A percentile compares a stretch with the other conserved stretches of the same genome.
phyloP scores from a whole-genome alignment of 1,140 invertebrate genomes.

The Muscidifurax raptorellus region DNA sequence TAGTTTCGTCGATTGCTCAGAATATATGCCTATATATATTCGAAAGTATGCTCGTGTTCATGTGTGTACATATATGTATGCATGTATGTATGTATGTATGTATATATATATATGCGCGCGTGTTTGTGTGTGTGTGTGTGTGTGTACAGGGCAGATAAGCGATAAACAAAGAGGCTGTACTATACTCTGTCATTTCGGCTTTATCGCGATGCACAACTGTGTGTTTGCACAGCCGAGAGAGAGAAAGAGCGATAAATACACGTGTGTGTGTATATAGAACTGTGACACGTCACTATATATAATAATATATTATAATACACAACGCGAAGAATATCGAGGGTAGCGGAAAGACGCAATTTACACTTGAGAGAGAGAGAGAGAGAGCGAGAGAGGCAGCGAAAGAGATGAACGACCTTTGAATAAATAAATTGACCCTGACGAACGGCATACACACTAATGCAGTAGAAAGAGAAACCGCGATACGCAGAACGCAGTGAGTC shows the following conservation, averaged over 20 bases:
- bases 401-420: constrained; percentile 45
- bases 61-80: neutral
- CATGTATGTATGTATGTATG: neutral
- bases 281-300: neutral
- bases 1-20: neutral
- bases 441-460: neutral
- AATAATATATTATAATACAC: neutral
- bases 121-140: too few species aligned
- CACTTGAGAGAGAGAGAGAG: constrained; percentile 30
- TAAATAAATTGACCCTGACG: constrained; percentile 48
- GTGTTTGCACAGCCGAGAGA: neutral
- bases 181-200: neutral
- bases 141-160: neutral
- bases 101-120: neutral
- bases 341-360: constrained; percentile 31
- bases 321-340: neutral
- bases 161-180: neutral
- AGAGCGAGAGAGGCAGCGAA: neutral
- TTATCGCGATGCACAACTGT: neutral
- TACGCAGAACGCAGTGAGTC: neutral
- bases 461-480: neutral
- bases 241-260: neutral
- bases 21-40: neutral
- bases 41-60: neutral
- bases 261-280: neutral